Conservation (phyloP, 2,888 invertebrate genomes). For the Clitarchus hookeri region DNA sequence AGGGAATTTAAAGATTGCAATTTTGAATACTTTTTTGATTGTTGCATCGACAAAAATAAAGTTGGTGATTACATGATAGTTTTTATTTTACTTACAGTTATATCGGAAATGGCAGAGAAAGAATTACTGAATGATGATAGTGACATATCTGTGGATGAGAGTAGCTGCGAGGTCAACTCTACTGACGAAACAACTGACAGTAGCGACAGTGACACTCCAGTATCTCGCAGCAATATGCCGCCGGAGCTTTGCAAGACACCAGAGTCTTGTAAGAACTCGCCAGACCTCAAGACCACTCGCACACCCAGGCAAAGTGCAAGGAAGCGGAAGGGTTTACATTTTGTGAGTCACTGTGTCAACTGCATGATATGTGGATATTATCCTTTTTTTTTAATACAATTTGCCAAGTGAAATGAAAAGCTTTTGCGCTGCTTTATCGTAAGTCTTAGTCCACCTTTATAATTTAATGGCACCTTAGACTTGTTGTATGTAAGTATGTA, state of each 20-base stretch:
- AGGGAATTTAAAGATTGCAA: too few species aligned
- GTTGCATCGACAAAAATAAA: too few species aligned
- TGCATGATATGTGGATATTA: too few species aligned
- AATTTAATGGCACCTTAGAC: too few species aligned
- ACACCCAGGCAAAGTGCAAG: neutral
- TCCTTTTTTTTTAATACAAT: too few species aligned
- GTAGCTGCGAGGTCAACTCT: neutral
- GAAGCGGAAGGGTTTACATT: slow-evolving; percentile 26
- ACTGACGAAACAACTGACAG: neutral
- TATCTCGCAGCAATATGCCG: neutral
- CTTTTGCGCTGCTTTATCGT: too few species aligned
- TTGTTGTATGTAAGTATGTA: too few species aligned
- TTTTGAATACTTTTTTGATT: too few species aligned
- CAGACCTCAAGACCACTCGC: neutral
- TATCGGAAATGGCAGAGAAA: neutral
- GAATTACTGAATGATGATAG: neutral
- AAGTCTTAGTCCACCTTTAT: too few species aligned
- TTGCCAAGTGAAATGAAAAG: too few species aligned
- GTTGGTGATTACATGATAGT: too few species aligned
- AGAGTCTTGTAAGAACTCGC: neutral
- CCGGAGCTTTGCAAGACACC: neutral
- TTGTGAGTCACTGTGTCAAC: slow-evolving; percentile 25
- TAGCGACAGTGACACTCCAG: neutral
- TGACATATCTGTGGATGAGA: neutral
- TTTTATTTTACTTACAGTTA: neutral